These are phyloP conservation scores for Mustela lutreola DNA, from an alignment of 2,113 vertebrate species.

Conservation along the genomic window DNA sequence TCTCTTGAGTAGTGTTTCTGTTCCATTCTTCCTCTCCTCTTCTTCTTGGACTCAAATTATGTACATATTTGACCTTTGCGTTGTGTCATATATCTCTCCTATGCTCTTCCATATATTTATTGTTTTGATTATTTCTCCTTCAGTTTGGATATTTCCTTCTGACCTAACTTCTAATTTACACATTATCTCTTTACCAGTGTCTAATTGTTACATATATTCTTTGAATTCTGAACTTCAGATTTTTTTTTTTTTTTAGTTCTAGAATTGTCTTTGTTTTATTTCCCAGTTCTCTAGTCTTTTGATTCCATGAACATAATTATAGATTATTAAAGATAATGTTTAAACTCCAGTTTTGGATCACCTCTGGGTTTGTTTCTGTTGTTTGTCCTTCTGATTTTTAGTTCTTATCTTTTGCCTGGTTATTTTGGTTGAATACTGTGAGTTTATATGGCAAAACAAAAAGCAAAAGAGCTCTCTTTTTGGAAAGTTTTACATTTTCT, in stretches of 20 bases:
- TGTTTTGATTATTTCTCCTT: neutral
- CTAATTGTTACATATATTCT: neutral
- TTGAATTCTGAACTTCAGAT: neutral
- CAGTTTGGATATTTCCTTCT: neutral
- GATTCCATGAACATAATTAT: neutral
- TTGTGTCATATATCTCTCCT: accelerated
- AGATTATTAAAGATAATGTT: neutral
- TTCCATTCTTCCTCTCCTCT: neutral
- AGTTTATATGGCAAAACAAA: neutral
- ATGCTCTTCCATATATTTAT: neutral
- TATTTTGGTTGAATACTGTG: neutral
- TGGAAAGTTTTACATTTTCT: neutral
- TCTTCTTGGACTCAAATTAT: neutral
- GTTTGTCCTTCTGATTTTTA: neutral
- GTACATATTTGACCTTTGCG: accelerated
- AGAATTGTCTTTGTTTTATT: neutral
- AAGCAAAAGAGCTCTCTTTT: neutral
- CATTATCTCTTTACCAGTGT: neutral
- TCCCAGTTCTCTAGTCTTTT: neutral
- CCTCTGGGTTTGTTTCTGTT: neutral
- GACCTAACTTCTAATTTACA: neutral
- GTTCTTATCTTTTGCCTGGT: neutral
- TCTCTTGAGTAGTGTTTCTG: neutral
- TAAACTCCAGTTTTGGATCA: neutral
- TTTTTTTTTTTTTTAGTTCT: neutral